Evolutionary conservation across 2,113 vertebrate genomes (phyloP).

Genomic region (Eleginops maclovinus): DNA sequence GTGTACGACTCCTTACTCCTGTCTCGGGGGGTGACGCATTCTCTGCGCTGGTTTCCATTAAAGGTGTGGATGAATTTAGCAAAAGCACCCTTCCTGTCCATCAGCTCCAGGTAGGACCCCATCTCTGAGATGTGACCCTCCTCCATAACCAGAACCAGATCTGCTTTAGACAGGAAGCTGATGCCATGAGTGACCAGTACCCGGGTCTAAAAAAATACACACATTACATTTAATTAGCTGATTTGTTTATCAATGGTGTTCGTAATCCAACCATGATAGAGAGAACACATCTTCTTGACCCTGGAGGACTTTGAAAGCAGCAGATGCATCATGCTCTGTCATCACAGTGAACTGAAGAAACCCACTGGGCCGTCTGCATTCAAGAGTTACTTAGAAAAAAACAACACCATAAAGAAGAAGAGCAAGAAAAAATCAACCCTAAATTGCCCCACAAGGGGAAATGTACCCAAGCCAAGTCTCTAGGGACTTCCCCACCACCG

Average conservation of each 20-base stretch:
- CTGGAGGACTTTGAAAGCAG: too few relatives aligned
- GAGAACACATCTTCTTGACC: too few relatives aligned
- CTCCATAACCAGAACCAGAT: slow-evolving; percentile 90
- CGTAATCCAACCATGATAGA: background rate
- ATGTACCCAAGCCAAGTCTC: too few relatives aligned
- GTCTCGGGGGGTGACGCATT: slow-evolving; percentile 48
- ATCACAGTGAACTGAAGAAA: too few relatives aligned
- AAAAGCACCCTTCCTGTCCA: slow-evolving; percentile 87
- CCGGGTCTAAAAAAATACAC: slow-evolving; percentile 82
- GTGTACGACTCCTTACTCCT: slow-evolving; percentile 33
- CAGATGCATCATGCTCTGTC: too few relatives aligned
- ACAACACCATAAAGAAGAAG: too few relatives aligned
- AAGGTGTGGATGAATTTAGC: slow-evolving; percentile 91
- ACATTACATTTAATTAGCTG: background rate
- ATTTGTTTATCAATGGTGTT: background rate
- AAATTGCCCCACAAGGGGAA: too few relatives aligned
- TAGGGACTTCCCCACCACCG: too few relatives aligned
- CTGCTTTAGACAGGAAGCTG: slow-evolving; percentile 88
- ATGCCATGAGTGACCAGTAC: slow-evolving; percentile 91
- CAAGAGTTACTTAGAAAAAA: too few relatives aligned
- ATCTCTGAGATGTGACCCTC: slow-evolving; percentile 91
- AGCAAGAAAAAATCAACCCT: too few relatives aligned
- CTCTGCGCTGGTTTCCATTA: slow-evolving; percentile 79
- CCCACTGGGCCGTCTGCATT: too few relatives aligned
- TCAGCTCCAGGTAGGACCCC: slow-evolving; percentile 90